Evolutionary conservation across 1,140 invertebrate species (phyloP), one percentile per base, ranked within the genome.

Genomic region (Zaprionus vittiger): DNA sequence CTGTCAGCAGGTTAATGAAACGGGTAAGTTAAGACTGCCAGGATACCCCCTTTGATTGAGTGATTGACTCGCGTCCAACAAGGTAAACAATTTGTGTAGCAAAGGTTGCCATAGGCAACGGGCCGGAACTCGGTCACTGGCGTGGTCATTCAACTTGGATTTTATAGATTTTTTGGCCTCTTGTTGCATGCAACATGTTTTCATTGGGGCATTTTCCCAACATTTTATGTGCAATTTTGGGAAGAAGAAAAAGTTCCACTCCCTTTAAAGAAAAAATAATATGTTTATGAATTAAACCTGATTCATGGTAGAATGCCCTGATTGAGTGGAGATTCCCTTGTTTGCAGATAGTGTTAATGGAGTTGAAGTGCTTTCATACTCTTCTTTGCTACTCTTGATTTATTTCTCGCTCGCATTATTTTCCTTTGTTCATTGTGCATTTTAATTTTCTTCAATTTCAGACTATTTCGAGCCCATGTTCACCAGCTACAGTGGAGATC

Each of bases 401-500:
- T n/a, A n/a, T 15, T 9, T n/a, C n/a, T 47, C n/a, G n/a, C 11
- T 24, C 7, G 47, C 47, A 52, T 52, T 24, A 2, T 6, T 52
- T 24, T 44, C 20, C 20, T 68, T 4, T 66, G 15, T 61, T 47
- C 52, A 41, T 63, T 55, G 38, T n/a, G 15, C 15, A 52, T 41
- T 22, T 14, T 57, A 7, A n/a, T 44, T 71, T 93, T 93, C 47
- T 82, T 17, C 7, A 9, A 47, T 17, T 47, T 7, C 41, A 94
- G 94, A 92, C 80, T 80, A 92, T 34, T 96, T 95, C 94, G 77
- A 91, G 69, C 95, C 96, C 54, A 93, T 94, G 55, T 96, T 96
- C 84, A 95, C 94, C 73, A 94, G 93, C 71, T 94, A 95, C 81
- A 93, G 94, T 80, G 95, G 95, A 7, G 93, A 94, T 41, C 87